Evolutionary conservation across 2,113 vertebrate species (phyloP), one percentile per base, ranked within the genome.

Genomic region (Rostratula benghalensis): DNA sequence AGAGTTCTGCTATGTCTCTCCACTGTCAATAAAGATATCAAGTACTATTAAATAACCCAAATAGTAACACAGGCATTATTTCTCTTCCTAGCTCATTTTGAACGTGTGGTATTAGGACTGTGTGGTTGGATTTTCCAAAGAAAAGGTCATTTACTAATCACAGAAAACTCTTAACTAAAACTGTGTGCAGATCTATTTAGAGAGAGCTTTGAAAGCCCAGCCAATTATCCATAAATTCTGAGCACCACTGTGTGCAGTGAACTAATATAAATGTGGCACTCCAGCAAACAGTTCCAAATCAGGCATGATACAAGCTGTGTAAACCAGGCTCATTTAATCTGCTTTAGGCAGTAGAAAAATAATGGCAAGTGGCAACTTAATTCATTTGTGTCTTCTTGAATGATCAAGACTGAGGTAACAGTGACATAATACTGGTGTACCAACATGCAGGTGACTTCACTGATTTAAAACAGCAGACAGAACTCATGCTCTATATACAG

Each of bases 281-380:
- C 54, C 1, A 67, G 68, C 35, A 86, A 90, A 90, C 7, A 83
- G 68, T 67, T 95, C 85, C 75, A 93, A 86, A 92, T 80, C 41
- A 86, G 46, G 25, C 54, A 70, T 5, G 59, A 83, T 30, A 83
- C 41, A 76, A 69, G 81, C 77, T 79, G 45, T 84, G 39, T 41
- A 94, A 93, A 86, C 23, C 30, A 92, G 37, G 31, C 22, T 51
- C 22, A 30, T 74, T 70, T 89, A 21, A 93, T 68, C 60, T 53
- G 43, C 76, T 75, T 87, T 39, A 83, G 61, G 79, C 30, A 9
- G 74, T 1, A 43, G 22, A 57, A 13, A 3, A 95, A 46, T 39
- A 94, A 90, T 28, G 30, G 56, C 46, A 93, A 90, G 31, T 63
- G 51, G 63, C 79, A 96, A 83, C 63, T 83, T 78, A 89, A 92